Conservation (phyloP, 92 coral and sea anemone species). For the Porites rus region DNA sequence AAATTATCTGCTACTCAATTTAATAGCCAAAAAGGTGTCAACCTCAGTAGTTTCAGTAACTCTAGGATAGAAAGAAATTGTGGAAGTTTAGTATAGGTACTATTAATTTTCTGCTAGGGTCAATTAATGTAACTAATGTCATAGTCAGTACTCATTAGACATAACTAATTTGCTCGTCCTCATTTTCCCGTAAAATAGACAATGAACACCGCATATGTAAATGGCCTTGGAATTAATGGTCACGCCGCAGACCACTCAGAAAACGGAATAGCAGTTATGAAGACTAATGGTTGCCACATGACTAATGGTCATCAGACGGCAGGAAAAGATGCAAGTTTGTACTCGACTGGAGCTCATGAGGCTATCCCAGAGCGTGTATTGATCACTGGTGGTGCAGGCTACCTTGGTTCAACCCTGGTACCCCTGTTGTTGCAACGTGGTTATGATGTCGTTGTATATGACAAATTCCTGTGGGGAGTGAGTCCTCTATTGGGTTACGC, state of each 20-base stretch:
- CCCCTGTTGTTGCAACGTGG: conserved; percentile 80
- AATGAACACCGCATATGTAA: background rate
- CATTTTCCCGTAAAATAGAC: background rate
- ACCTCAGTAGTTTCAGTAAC: too few relatives aligned
- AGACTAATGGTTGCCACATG: background rate
- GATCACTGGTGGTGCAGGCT: conserved; percentile 95
- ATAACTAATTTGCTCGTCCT: too few relatives aligned
- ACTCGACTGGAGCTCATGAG: background rate
- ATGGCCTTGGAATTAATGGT: conserved; percentile 7
- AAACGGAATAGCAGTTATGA: background rate
- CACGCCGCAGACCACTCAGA: background rate
- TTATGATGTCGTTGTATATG: conserved; percentile 82
- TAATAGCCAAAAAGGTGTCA: too few relatives aligned
- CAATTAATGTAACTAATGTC: background rate
- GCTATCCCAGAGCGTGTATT: conserved; percentile 47
- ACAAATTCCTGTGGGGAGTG: conserved; percentile 87
- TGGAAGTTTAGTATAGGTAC: too few relatives aligned
- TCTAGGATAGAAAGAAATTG: too few relatives aligned
- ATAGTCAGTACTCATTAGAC: too few relatives aligned
- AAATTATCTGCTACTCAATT: too few relatives aligned
- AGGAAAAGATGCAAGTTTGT: background rate
- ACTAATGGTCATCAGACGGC: background rate
- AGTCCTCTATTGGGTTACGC: conserved; percentile 64
- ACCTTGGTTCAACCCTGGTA: conserved; percentile 86
- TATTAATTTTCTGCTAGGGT: too few relatives aligned